A percentile compares a stretch with the other conserved stretches of the same genome.
Conservation (phyloP, 2,113 vertebrate species). For the Gymnocephalus cernua region DNA sequence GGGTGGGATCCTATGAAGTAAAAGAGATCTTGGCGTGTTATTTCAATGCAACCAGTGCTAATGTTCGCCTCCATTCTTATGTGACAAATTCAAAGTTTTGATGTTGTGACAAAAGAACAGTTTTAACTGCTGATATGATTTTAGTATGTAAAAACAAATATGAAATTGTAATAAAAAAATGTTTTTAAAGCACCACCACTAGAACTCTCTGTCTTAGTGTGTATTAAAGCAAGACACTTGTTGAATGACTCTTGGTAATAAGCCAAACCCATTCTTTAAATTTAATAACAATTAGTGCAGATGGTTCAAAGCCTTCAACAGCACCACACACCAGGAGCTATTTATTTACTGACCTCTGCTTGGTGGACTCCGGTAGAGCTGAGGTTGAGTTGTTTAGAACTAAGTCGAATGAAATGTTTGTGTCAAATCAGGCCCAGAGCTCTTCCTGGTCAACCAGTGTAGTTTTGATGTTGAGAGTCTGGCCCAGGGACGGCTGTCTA, state of each 20-base stretch:
- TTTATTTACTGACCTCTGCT: background rate
- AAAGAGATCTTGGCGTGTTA: background rate
- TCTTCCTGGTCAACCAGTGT: background rate
- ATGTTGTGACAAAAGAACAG: slow-evolving; percentile 14
- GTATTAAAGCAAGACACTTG: background rate
- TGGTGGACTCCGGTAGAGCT: too few species aligned
- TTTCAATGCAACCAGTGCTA: slow-evolving; percentile 1
- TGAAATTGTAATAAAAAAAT: background rate
- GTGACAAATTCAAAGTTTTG: background rate
- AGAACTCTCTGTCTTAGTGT: background rate
- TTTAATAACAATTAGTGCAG: background rate
- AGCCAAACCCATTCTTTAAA: background rate
- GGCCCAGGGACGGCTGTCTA: too few species aligned
- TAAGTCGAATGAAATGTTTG: too few species aligned
- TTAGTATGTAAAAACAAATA: background rate
- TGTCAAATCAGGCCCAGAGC: background rate
- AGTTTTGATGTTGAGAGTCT: too few species aligned
- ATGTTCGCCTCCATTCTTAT: background rate
- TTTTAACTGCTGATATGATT: slow-evolving; percentile 11
- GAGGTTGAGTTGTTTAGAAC: too few species aligned
- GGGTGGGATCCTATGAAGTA: background rate
- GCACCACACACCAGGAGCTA: background rate
- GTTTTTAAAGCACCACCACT: background rate
- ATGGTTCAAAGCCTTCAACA: background rate
- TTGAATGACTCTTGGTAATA: background rate